Conservation (phyloP, 2,888 invertebrate genomes). For the Patella caerulea region DNA sequence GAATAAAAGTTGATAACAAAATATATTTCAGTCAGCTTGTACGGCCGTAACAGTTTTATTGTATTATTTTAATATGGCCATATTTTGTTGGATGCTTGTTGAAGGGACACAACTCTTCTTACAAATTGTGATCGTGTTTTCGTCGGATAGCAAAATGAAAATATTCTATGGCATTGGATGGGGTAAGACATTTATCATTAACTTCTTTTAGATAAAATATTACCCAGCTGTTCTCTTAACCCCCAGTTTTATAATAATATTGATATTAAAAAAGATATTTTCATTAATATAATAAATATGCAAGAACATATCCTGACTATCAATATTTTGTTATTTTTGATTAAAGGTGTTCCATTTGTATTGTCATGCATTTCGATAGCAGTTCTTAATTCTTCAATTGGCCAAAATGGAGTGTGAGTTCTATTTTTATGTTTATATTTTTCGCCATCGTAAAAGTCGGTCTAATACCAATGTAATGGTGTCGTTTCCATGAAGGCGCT, state of each 20-base stretch:
- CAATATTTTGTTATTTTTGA: neutral
- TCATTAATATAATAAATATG: neutral
- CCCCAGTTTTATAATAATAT: neutral
- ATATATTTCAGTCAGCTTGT: slow-evolving; percentile 40
- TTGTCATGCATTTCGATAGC: neutral
- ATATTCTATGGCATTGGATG: slow-evolving; percentile 37
- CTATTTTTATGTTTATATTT: neutral
- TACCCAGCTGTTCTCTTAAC: neutral
- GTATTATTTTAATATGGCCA: slow-evolving; percentile 44
- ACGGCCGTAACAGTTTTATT: slow-evolving; percentile 42
- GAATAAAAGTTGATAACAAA: no score
- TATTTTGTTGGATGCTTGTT: slow-evolving; percentile 47
- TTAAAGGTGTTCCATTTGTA: slow-evolving; percentile 17
- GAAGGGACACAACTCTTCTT: slow-evolving; percentile 45
- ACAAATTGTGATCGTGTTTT: slow-evolving; percentile 23
- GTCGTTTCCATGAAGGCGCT: neutral
- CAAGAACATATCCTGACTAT: neutral
- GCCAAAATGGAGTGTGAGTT: slow-evolving; percentile 23
- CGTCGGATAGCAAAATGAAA: slow-evolving; percentile 13
- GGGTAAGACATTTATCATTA: slow-evolving; percentile 36
- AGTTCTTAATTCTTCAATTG: slow-evolving; percentile 9
- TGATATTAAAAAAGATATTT: neutral
- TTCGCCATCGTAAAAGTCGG: neutral
- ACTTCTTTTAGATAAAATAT: neutral
- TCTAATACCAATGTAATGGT: no score